These are phyloP conservation scores for Hemithea aestivaria DNA, from an alignment of 2,888 invertebrate genomes.

Conservation along the genomic window DNA sequence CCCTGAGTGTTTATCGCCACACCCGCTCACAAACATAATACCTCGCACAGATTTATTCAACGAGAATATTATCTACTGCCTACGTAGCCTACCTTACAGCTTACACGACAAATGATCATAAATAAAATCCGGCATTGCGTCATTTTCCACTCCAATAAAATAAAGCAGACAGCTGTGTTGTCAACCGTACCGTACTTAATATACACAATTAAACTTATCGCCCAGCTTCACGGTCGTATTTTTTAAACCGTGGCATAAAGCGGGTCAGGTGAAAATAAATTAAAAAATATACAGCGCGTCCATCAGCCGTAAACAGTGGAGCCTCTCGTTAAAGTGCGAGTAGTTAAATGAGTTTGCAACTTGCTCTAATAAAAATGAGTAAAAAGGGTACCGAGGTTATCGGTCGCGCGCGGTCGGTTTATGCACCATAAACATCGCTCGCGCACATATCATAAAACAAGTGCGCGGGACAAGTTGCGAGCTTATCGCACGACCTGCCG, in stretches of 20 bases:
- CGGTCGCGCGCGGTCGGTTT: constrained; percentile 32
- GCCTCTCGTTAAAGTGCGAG: constrained; percentile 25
- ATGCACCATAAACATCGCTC: constrained; percentile 47
- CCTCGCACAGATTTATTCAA: too few relatives aligned
- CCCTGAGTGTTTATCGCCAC: too few relatives aligned
- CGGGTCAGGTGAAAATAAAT: constrained; percentile 20
- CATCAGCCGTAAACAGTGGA: constrained; percentile 23
- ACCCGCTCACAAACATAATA: too few relatives aligned
- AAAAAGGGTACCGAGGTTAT: constrained; percentile 33
- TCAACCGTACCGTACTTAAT: constrained; percentile 23
- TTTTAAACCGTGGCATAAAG: constrained; percentile 19
- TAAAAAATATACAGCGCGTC: constrained; percentile 26
- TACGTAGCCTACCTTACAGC: not conserved
- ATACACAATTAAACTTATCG: constrained; percentile 27
- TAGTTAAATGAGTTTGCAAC: constrained; percentile 29
- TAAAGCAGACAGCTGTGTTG: constrained; percentile 18
- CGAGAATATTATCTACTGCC: too few relatives aligned
- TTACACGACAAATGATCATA: not conserved
- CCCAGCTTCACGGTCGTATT: constrained; percentile 22
- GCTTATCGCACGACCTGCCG: constrained; percentile 5
- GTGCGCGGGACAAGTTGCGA: constrained; percentile 26
- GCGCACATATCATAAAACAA: constrained; percentile 50
- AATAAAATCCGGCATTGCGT: constrained; percentile 2
- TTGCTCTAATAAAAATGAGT: constrained; percentile 23
- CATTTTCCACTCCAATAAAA: constrained; percentile 12